phyloP scores from a whole-genome alignment of 2,888 invertebrate genomes.

The Bibio marci region DNA sequence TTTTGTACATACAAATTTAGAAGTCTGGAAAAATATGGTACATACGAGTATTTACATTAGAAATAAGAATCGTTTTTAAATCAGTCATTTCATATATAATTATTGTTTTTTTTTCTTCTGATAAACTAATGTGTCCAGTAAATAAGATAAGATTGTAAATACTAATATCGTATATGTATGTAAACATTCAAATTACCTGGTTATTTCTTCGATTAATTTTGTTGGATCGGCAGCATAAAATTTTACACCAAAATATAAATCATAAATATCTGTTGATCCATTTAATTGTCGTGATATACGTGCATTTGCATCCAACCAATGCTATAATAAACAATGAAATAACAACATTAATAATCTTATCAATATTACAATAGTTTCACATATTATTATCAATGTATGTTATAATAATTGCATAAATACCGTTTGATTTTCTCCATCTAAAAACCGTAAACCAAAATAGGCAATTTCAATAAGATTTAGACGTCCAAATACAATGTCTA shows the following conservation, averaged over 20 bases:
- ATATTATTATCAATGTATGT: neutral
- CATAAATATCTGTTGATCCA: constrained; percentile 50
- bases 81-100: too few relatives aligned
- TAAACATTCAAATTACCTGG: constrained; percentile 70
- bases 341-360: neutral
- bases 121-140: too few relatives aligned
- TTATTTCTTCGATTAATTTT: constrained; percentile 89
- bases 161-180: too few relatives aligned
- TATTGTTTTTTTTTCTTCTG: too few relatives aligned
- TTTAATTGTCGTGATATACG: constrained; percentile 77
- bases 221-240: constrained; percentile 96
- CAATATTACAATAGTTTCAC: neutral
- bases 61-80: too few relatives aligned
- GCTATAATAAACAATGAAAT: constrained; percentile 36
- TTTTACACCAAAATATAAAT: constrained; percentile 91
- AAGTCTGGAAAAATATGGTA: too few relatives aligned
- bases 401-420: constrained; percentile 33
- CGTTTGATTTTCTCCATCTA: constrained; percentile 86
- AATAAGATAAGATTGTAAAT: too few relatives aligned
- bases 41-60: too few relatives aligned
- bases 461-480: constrained; percentile 89
- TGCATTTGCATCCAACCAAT: constrained; percentile 88
- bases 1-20: too few relatives aligned
- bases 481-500: constrained; percentile 85
- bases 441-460: constrained; percentile 86